Evolutionary conservation across 2,113 vertebrate genomes (phyloP), one percentile per base, ranked within the genome.

Genomic region (Brachionichthys hirsutus): DNA sequence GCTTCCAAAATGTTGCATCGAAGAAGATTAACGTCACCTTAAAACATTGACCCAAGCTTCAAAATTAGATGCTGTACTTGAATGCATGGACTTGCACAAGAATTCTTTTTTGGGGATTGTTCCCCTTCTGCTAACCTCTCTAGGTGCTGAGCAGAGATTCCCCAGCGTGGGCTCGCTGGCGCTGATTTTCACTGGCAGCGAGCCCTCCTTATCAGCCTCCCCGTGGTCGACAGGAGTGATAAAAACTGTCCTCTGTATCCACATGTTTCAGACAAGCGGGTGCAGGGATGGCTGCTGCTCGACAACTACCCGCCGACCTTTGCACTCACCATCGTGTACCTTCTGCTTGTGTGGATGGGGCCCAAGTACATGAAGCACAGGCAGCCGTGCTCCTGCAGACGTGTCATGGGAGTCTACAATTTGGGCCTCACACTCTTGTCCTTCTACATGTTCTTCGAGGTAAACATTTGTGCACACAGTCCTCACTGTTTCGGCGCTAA

Each of bases 401-500:
- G 92, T 9, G 62, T 95, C 82, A 84, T 99, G 75, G 91, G 98
- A 81, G 34, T 95, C 58, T 98, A 98, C 88, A 99, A 99, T 87
- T 87, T 95, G 57, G 93, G 92, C 77, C 91, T 98, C 53, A 98
- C 94, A 0, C 78, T 96, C 62, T 90, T 99, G 75, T 99, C 97
- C 36, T 82, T 98, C 44, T 98, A 95, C 88, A 98, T 99, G 96
- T 96, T 96, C 87, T 93, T 85, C 76, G 94, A 98, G 96, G 96
- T 98, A 93, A 78, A 92, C 36, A 34, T n/a, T n/a, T n/a, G n/a
- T n/a, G n/a, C n/a, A n/a, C n/a, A n/a, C n/a, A n/a, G n/a, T n/a
- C n/a, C n/a, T n/a, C n/a, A n/a, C n/a, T n/a, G n/a, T n/a, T n/a
- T n/a, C n/a, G n/a, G n/a, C n/a, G n/a, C n/a, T n/a, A n/a, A n/a